phyloP scores from a whole-genome alignment of 2,888 invertebrate genomes.

The Actias luna region DNA sequence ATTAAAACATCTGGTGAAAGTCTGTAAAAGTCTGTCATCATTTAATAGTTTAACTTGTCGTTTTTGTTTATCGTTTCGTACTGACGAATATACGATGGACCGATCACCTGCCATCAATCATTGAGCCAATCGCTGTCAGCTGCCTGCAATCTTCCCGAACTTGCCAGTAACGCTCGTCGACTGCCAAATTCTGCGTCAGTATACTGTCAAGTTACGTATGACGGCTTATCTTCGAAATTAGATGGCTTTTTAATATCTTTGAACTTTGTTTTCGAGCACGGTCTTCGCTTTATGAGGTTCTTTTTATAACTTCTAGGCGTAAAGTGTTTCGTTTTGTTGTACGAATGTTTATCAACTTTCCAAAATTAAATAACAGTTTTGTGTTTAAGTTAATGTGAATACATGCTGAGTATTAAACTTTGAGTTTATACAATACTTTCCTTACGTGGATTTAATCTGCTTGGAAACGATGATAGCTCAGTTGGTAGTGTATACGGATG shows the following conservation, averaged over 20 bases:
- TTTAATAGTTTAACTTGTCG: constrained; percentile 6
- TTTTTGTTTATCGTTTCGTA: constrained; percentile 7
- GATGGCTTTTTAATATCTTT: constrained; percentile 9
- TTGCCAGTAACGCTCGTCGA: constrained; percentile 32
- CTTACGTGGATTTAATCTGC: no score
- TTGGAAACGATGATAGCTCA: no score
- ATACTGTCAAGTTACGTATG: constrained; percentile 36
- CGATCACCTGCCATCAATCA: constrained; percentile 48
- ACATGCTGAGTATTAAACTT: no score
- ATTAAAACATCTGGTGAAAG: background rate
- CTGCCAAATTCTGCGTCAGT: constrained; percentile 39
- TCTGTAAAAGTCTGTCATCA: background rate
- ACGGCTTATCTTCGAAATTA: constrained; percentile 6
- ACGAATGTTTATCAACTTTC: background rate
- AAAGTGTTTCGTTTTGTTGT: background rate
- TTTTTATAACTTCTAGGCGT: background rate
- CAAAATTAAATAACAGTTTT: background rate
- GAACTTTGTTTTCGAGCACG: constrained; percentile 1
- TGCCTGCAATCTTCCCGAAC: constrained; percentile 37
- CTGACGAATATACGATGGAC: constrained; percentile 21
- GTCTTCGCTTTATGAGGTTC: background rate
- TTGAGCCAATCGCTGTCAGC: constrained; percentile 52
- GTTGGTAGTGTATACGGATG: no score
- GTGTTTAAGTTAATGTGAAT: background rate
- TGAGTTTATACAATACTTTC: no score